Evolutionary conservation across 2,113 vertebrate genomes (phyloP), one percentile per base, ranked within the genome.

Genomic region (Arizona elegans): DNA sequence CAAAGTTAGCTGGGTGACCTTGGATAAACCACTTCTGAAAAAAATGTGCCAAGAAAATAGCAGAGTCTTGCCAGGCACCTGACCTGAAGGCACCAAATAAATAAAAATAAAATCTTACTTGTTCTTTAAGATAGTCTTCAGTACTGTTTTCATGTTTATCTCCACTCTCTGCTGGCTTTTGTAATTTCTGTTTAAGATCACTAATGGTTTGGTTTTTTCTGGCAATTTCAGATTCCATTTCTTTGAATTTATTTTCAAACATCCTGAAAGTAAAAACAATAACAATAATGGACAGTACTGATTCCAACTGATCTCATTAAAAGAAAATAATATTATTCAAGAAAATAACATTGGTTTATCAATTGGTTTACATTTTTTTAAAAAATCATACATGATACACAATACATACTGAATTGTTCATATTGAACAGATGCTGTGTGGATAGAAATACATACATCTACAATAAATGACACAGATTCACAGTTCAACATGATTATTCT

Each of bases 171-270:
- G 87, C 97, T 92, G 96, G 97, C 95, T 99, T 98, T 93, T 93
- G 98, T 93, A 99, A 96, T 95, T 97, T 97, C 33, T 56, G 95
- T 94, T 98, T 98, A 92, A 99, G 97, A 43, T 99, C 98, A 75
- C 94, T 95, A 93, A 99, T 97, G 91, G 93, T 98, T 95, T 98
- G 94, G 21, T 94, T 96, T 98, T 99, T 99, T 95, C 97, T 97
- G 59, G 96, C 96, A 90, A 98, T 97, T 92, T 99, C 98, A 86
- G 90, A 96, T 97, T 99, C 99, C 91, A 99, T 95, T 95, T 98
- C 98, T 96, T 98, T 99, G 97, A 99, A 95, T 96, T 99, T 99
- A 81, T 97, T 98, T 97, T 99, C 98, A 90, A 98, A 98, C 98
- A 99, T 98, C 94, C 99, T 99, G 96, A 92, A 92, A 93, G 38